These are phyloP conservation scores for Saccopteryx bilineata DNA, from an alignment of 2,113 vertebrate species.

Conservation along the genomic window DNA sequence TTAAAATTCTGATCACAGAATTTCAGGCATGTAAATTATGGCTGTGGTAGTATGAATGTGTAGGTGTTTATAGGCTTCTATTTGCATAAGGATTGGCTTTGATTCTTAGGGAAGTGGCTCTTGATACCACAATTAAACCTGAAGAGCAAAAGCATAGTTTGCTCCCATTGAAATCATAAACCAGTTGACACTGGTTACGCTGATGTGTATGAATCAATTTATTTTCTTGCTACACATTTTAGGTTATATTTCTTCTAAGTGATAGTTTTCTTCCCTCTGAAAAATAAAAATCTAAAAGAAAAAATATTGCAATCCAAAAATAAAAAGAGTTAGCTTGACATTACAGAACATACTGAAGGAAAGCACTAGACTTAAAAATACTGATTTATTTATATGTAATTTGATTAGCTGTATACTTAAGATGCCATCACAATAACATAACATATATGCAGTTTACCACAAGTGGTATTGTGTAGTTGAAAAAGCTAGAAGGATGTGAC, in stretches of 20 bases:
- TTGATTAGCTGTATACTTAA: constrained; percentile 38
- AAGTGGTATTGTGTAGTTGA: neutral
- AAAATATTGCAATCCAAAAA: neutral
- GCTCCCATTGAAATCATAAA: constrained; percentile 35
- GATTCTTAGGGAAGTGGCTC: constrained; percentile 25
- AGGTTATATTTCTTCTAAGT: constrained; percentile 63
- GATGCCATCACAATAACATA: neutral
- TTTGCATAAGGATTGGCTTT: neutral
- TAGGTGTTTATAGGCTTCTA: neutral
- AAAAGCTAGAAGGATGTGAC: neutral
- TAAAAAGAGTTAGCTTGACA: neutral
- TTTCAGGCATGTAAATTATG: neutral
- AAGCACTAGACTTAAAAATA: constrained; percentile 31
- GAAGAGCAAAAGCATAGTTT: constrained; percentile 17
- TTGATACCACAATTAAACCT: constrained; percentile 30
- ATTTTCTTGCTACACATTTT: constrained; percentile 61
- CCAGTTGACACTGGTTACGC: constrained; percentile 31
- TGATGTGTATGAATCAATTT: constrained; percentile 3
- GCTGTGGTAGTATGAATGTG: neutral
- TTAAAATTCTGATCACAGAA: constrained; percentile 4
- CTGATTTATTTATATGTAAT: neutral
- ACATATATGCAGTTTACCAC: neutral
- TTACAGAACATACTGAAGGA: constrained; percentile 30
- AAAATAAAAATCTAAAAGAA: constrained; percentile 57
- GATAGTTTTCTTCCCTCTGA: constrained; percentile 20